Evolutionary conservation across 2,888 invertebrate genomes (phyloP).

Genomic region (Chironomus riparius): DNA sequence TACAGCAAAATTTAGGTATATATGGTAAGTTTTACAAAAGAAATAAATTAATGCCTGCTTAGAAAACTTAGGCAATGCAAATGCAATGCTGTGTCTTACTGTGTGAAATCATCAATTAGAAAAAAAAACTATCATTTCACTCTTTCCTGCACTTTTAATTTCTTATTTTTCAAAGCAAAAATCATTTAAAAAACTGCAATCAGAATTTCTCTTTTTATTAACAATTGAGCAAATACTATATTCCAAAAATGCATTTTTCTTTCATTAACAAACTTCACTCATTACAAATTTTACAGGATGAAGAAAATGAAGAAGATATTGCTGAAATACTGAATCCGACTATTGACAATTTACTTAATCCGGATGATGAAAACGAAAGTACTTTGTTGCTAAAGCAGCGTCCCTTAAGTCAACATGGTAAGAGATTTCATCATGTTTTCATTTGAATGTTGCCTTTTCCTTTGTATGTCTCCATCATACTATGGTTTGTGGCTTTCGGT

Average conservation of each 20-base stretch:
- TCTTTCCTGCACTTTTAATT: neutral
- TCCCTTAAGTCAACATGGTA: constrained; percentile 28
- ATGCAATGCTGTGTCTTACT: neutral
- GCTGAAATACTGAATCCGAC: constrained; percentile 32
- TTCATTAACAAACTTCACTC: neutral
- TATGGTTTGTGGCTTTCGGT: neutral
- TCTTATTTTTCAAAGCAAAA: neutral
- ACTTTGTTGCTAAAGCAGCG: constrained; percentile 42
- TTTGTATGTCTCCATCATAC: neutral
- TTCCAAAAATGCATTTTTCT: neutral
- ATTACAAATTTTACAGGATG: constrained; percentile 33
- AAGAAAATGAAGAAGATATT: constrained; percentile 42
- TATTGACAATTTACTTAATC: constrained; percentile 28
- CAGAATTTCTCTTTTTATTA: neutral
- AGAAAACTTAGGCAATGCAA: neutral
- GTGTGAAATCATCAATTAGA: neutral
- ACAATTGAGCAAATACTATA: neutral
- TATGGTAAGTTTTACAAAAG: neutral
- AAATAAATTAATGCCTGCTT: constrained; percentile 5
- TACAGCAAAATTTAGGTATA: neutral
- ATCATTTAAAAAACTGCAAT: neutral
- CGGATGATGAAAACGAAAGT: constrained; percentile 43
- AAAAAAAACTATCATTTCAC: neutral
- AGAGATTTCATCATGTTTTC: constrained; percentile 5
- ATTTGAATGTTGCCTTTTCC: neutral